phyloP scores from a whole-genome alignment of 2,888 invertebrate genomes.

The Thymelicus acteon region DNA sequence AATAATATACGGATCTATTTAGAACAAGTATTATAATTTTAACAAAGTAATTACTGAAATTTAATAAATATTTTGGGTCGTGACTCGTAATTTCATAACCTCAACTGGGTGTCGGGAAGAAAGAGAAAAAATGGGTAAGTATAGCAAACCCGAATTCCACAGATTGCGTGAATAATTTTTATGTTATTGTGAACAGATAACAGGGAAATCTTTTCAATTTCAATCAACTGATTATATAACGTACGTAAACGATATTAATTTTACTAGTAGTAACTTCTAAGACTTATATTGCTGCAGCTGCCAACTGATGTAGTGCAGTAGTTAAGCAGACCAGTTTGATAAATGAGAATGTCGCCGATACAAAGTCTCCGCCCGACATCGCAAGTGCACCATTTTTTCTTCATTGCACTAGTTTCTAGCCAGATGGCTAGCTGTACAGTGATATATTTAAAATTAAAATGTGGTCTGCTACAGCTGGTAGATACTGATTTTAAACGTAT shows the following conservation, averaged over 20 bases:
- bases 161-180: no score
- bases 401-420: neutral
- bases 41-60: no score
- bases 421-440: constrained; percentile 11
- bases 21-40: no score
- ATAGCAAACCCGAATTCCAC: no score
- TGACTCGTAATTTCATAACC: no score
- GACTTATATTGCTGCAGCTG: constrained; percentile 12
- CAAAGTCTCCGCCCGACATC: constrained; percentile 22
- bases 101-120: no score
- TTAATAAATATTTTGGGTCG: no score
- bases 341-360: constrained; percentile 34
- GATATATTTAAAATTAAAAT: constrained; percentile 13
- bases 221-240: no score
- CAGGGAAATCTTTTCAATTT: no score
- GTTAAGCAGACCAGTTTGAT: constrained; percentile 31
- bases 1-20: no score
- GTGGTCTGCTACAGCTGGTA: neutral
- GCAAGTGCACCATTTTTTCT: constrained; percentile 28
- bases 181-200: no score
- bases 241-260: neutral
- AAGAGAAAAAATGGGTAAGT: no score
- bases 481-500: neutral
- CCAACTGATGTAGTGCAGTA: constrained; percentile 30
- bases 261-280: constrained; percentile 5